These are phyloP conservation scores for Calyptomena viridis DNA, from an alignment of 2,113 vertebrate species.

Conservation along the genomic window DNA sequence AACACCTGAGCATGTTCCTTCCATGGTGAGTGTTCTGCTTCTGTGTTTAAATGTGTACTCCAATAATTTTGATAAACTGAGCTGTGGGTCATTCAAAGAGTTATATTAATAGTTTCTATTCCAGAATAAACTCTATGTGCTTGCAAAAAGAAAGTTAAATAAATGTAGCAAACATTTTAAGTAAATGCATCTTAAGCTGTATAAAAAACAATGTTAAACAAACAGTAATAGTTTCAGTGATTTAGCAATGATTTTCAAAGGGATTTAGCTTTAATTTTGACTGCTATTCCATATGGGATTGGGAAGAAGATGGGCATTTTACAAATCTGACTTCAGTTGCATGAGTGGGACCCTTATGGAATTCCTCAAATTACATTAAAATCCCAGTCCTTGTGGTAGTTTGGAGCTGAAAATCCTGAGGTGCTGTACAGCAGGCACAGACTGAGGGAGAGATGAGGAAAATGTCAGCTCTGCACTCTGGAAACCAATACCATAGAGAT, in stretches of 20 bases:
- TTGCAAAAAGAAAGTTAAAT: neutral
- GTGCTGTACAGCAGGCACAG: neutral
- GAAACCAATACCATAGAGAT: neutral
- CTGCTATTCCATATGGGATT: neutral
- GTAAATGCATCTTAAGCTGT: neutral
- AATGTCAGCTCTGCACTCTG: neutral
- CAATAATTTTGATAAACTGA: neutral
- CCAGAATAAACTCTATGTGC: neutral
- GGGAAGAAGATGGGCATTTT: neutral
- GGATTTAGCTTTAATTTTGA: neutral
- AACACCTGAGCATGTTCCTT: neutral
- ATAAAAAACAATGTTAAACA: neutral
- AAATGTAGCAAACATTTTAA: neutral
- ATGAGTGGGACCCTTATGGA: neutral
- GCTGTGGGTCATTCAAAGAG: neutral
- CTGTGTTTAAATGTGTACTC: neutral
- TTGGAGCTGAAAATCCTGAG: neutral
- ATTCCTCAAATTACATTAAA: neutral
- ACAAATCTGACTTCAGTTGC: neutral
- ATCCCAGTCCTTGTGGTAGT: neutral
- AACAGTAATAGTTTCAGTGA: neutral
- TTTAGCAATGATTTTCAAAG: neutral
- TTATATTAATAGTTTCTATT: neutral
- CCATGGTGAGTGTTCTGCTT: neutral
- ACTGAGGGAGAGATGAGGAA: neutral